phyloP scores from a whole-genome alignment of 1,140 invertebrate genomes.

The Bactericera cockerelli region DNA sequence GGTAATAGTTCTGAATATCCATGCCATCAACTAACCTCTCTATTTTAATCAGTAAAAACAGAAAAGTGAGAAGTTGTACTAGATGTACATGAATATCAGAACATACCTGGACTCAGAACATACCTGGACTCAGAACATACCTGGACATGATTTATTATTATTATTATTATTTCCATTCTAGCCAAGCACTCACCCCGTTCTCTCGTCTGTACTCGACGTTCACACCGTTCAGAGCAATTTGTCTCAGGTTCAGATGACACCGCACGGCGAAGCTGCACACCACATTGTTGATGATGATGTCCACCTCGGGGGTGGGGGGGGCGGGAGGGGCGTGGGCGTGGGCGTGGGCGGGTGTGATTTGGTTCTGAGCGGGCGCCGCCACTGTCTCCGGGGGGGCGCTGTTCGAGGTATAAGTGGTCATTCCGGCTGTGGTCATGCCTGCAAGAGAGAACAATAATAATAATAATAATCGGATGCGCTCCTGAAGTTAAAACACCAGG shows the following conservation, averaged over 20 bases:
- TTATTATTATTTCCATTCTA: too few relatives aligned
- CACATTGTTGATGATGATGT: slow-evolving; percentile 96
- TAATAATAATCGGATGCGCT: too few relatives aligned
- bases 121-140: too few relatives aligned
- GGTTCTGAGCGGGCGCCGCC: neutral
- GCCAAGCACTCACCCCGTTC: slow-evolving; percentile 52
- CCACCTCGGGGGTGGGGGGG: slow-evolving; percentile 36
- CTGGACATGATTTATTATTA: too few relatives aligned
- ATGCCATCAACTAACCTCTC: too few relatives aligned
- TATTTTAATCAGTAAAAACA: too few relatives aligned
- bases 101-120: too few relatives aligned
- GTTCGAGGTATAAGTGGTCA: neutral
- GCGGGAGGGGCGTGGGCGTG: neutral
- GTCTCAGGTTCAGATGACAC: slow-evolving; percentile 90
- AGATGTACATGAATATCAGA: too few relatives aligned
- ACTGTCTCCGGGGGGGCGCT: neutral
- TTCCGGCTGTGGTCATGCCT: neutral
- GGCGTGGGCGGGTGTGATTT: neutral
- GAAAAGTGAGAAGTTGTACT: too few relatives aligned
- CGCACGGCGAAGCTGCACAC: slow-evolving; percentile 94
- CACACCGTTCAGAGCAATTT: slow-evolving; percentile 78
- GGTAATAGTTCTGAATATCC: too few relatives aligned
- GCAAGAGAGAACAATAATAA: too few relatives aligned
- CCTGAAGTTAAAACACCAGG: too few relatives aligned
- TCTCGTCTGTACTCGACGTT: slow-evolving; percentile 94